Conservation (phyloP, 23 tunicate species). For the Trididemnum clinides region DNA sequence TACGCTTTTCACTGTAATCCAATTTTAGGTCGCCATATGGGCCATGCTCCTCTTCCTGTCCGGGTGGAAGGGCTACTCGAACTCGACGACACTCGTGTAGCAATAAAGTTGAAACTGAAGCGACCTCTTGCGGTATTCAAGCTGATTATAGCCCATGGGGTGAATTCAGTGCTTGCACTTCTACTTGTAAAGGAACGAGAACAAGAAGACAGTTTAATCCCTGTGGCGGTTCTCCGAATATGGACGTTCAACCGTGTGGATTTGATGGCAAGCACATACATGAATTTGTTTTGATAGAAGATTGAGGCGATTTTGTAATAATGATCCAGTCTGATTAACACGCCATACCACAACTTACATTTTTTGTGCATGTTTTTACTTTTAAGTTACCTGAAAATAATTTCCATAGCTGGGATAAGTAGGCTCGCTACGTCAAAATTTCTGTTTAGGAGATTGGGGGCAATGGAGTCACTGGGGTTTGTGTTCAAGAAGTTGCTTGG, state of each 20-base stretch:
- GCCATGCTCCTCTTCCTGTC: constrained; percentile 78
- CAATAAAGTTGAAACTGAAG: constrained; percentile 23
- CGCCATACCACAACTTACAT: too few species aligned
- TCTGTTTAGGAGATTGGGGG: constrained; percentile 43
- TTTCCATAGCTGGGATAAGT: too few species aligned
- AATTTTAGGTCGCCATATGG: constrained; percentile 1
- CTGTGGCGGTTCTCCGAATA: constrained; percentile 39
- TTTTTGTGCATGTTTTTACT: too few species aligned
- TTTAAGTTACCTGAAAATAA: too few species aligned
- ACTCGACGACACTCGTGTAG: constrained; percentile 75
- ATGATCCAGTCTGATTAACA: background rate
- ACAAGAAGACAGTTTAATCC: constrained; percentile 49
- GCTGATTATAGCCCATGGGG: constrained; percentile 73
- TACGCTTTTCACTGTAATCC: too few species aligned
- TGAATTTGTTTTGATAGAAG: too few species aligned
- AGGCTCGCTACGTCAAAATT: too few species aligned
- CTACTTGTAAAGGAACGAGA: constrained; percentile 70
- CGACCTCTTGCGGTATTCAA: constrained; percentile 51
- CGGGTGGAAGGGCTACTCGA: constrained; percentile 67
- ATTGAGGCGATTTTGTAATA: background rate
- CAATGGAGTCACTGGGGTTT: constrained; percentile 64
- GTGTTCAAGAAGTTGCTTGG: constrained; percentile 65
- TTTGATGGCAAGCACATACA: constrained; percentile 63
- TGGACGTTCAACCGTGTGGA: constrained; percentile 69
- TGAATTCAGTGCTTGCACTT: constrained; percentile 68